A percentile compares a stretch with the other conserved stretches of the same genome.
These are phyloP conservation scores for Myoxocephalus aenaeus DNA, from an alignment of 2,797 vertebrate genomes.

Conservation along the genomic window DNA sequence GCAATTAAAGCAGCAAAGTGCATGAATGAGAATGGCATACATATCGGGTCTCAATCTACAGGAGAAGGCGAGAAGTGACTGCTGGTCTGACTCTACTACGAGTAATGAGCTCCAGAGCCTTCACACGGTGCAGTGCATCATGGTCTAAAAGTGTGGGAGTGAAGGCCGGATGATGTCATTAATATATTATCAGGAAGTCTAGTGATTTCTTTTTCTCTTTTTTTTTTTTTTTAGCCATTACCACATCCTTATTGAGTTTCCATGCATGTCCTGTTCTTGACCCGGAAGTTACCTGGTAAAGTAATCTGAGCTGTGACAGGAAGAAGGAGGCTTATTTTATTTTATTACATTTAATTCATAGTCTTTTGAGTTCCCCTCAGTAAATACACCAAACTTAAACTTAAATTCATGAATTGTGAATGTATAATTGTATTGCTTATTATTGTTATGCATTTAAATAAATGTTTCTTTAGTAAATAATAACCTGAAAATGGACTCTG, in stretches of 20 bases:
- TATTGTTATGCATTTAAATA: not conserved
- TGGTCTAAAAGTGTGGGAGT: conserved; percentile 22
- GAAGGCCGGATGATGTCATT: conserved; percentile 41
- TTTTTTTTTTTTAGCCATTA: not conserved
- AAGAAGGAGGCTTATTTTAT: not conserved
- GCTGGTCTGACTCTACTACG: conserved; percentile 3
- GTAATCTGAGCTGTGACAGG: conserved; percentile 11
- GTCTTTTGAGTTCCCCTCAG: not conserved
- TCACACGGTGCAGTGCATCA: conserved; percentile 41
- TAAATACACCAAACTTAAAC: too few relatives aligned
- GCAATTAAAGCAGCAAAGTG: not conserved
- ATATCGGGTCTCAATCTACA: conserved; percentile 22
- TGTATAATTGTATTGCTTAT: not conserved
- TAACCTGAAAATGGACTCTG: not conserved
- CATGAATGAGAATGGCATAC: not conserved
- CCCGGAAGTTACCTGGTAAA: conserved; percentile 15
- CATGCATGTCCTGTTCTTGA: conserved; percentile 14
- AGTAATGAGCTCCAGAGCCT: conserved; percentile 41
- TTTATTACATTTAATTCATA: not conserved
- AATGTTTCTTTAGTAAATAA: not conserved
- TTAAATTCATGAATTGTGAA: too few relatives aligned
- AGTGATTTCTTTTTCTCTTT: not conserved
- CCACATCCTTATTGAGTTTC: conserved; percentile 45
- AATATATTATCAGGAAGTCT: conserved; percentile 52
- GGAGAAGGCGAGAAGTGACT: conserved; percentile 19